Base-by-base conservation (phyloP, 2,888 invertebrate genomes). In the Drosophila kokeensis region DNA sequence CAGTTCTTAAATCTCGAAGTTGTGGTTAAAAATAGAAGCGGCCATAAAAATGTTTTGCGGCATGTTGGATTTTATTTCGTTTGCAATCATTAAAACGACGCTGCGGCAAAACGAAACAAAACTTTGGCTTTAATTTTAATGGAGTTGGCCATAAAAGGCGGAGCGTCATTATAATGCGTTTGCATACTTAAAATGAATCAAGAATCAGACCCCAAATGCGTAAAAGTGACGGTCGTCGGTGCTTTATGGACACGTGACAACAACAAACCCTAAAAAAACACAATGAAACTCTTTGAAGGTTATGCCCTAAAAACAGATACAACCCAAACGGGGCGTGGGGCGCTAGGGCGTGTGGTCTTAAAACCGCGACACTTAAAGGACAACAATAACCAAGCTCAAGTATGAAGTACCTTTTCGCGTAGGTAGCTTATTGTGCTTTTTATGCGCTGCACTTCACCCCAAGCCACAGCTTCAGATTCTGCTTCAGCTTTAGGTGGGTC, bases 41-140 rank as follows among this genome's bases (percentile, higher is more conserved):
- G 29, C 48, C 40, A 79, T 82, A 59, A 79, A 79, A 68, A 58
- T 60, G 59, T 34, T 69, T 60, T 68, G 76, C 55, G 62, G 30
- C 38, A 40, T 50, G 68, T 55, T 70, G 50, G 58, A 24, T 69
- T 82, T 85, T 74, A 75, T 87, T 82, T 75, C 55, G 62, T 75
- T 74, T 62, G 50, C 58, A 78, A 78, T 86, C 87, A 87, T 87
- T 86, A 87, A 90, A 90, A 75, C 38, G 69, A 50, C 36, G 63
- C 54, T 55, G 64, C 62, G 59, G 40, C 72, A 65, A 76, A 73
- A 77, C 55, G 69, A 71, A 71, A 69, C 68, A 89, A 89, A 87
- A 87, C 76, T 83, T 89, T 88, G 88, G 87, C 84, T 77, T 87
- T 89, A 90, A 87, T 87, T 87, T 87, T 90, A 87, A 87, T 87